Percentiles rank a stretch among this genome's conserved stretches.
These are phyloP conservation scores for Diploptera punctata DNA, from an alignment of 2,888 invertebrate genomes.

Conservation along the genomic window DNA sequence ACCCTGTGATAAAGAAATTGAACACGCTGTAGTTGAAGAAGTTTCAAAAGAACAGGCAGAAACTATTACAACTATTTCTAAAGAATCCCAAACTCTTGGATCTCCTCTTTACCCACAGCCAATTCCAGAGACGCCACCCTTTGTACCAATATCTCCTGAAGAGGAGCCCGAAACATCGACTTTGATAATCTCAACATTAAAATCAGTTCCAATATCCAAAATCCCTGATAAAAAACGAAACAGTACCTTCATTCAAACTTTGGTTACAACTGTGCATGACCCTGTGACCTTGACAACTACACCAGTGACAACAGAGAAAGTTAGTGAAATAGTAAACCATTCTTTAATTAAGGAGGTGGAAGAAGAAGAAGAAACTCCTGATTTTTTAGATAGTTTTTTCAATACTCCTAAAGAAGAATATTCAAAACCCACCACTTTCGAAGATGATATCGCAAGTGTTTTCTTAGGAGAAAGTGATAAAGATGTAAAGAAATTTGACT, in stretches of 20 bases:
- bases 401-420: not conserved
- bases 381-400: not conserved
- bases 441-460: not conserved
- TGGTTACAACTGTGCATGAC: too few species aligned
- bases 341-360: too few species aligned
- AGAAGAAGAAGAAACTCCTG: too few species aligned
- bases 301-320: too few species aligned
- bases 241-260: too few species aligned
- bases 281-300: too few species aligned
- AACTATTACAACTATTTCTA: not conserved
- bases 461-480: not conserved
- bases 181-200: too few species aligned
- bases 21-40: slow-evolving; percentile 28
- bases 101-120: slow-evolving; percentile 3
- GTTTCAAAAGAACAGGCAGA: not conserved
- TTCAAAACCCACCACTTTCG: not conserved
- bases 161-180: too few species aligned
- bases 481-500: not conserved
- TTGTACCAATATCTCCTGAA: not conserved
- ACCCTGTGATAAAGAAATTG: not conserved
- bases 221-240: too few species aligned
- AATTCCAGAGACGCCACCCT: not conserved
- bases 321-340: too few species aligned
- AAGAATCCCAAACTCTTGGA: not conserved
- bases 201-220: too few species aligned